Evolutionary conservation across 2,797 vertebrate species (phyloP).

Genomic region (Octomys mimax): DNA sequence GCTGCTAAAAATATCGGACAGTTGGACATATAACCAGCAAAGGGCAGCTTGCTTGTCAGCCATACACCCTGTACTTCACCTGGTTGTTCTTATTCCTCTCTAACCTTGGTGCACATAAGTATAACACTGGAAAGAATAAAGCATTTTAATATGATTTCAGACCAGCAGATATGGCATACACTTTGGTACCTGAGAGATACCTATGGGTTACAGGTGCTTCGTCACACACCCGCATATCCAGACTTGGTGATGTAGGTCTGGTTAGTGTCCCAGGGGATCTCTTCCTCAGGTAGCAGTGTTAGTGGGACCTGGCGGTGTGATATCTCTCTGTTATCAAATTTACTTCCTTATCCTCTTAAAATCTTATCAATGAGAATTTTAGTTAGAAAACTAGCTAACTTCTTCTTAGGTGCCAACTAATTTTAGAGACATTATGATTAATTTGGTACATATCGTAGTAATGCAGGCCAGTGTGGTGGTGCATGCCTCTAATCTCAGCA

Average conservation of each 20-base stretch:
- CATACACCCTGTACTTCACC: background rate
- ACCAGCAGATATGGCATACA: background rate
- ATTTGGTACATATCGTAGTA: background rate
- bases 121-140: slow-evolving; percentile 54
- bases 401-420: background rate
- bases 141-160: background rate
- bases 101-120: background rate
- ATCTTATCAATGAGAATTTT: background rate
- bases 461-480: background rate
- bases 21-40: slow-evolving; percentile 35
- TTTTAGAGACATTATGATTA: background rate
- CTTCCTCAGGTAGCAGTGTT: background rate
- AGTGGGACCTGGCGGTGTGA: background rate
- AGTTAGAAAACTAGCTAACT: background rate
- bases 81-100: background rate
- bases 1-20: background rate
- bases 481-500: background rate
- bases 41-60: slow-evolving; percentile 16
- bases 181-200: background rate
- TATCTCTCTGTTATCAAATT: background rate
- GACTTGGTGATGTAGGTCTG: background rate
- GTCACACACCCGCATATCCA: accelerated
- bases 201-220: background rate
- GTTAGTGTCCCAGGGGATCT: background rate
- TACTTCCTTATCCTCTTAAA: slow-evolving; percentile 1